Evolutionary conservation across 2,797 vertebrate species (phyloP).

Genomic region (Gymnodraco acuticeps): DNA sequence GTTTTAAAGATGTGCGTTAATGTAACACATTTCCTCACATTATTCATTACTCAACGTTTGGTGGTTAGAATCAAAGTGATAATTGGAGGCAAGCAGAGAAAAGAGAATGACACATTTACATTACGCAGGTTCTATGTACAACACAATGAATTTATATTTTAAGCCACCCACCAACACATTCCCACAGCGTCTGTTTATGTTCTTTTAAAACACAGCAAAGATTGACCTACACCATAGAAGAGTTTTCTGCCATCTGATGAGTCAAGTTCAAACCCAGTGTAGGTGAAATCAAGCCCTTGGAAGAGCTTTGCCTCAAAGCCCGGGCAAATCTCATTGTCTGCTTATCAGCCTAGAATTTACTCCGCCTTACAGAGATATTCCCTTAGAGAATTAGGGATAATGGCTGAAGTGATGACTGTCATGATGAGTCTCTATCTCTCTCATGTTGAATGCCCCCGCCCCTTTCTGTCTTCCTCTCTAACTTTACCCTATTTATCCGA

Average conservation of each 20-base stretch:
- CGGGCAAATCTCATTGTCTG: constrained; percentile 73
- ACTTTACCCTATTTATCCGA: constrained; percentile 67
- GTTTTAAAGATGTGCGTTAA: no score
- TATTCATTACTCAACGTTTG: constrained; percentile 4
- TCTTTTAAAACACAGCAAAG: constrained; percentile 40
- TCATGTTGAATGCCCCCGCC: constrained; percentile 47
- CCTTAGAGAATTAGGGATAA: constrained; percentile 79
- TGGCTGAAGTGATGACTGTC: constrained; percentile 76
- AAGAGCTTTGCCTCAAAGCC: constrained; percentile 72
- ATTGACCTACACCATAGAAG: constrained; percentile 9
- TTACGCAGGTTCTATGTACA: constrained; percentile 7
- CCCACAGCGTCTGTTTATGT: constrained; percentile 15
- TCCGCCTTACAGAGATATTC: constrained; percentile 75
- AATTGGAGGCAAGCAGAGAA: constrained; percentile 51
- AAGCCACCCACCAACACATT: constrained; percentile 35
- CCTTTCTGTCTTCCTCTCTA: constrained; percentile 30
- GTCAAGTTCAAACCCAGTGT: constrained; percentile 54
- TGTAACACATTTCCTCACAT: not conserved
- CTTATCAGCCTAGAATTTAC: constrained; percentile 77
- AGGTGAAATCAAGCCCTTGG: constrained; percentile 69
- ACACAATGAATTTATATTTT: not conserved
- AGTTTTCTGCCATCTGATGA: constrained; percentile 47
- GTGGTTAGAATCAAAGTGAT: constrained; percentile 37
- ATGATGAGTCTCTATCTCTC: constrained; percentile 71
- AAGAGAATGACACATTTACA: constrained; percentile 20